Conservation (phyloP, 2,888 invertebrate species). For the Luffia ferchaultella region DNA sequence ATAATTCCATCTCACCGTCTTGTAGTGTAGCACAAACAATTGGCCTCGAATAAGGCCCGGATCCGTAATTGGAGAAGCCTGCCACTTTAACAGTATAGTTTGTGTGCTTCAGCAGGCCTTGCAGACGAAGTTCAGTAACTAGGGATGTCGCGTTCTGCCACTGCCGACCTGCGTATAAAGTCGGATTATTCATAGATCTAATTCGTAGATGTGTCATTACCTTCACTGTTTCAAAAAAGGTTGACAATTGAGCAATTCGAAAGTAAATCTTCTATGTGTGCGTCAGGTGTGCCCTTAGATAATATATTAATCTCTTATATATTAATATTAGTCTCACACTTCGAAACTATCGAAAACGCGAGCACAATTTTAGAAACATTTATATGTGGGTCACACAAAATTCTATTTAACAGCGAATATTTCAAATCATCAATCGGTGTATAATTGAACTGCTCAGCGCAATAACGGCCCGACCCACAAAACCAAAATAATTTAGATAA, state of each 20-base stretch:
- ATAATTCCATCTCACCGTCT: conserved; percentile 69
- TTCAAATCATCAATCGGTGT: too few relatives aligned
- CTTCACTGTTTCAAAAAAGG: too few relatives aligned
- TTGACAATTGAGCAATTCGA: background rate
- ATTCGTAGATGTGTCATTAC: too few relatives aligned
- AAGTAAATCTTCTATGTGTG: background rate
- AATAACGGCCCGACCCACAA: too few relatives aligned
- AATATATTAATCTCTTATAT: background rate
- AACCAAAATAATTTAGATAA: too few relatives aligned
- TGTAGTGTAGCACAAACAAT: conserved; percentile 85
- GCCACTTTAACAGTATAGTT: conserved; percentile 89
- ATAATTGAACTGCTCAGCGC: too few relatives aligned
- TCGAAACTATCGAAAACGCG: too few relatives aligned
- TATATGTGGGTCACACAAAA: too few relatives aligned
- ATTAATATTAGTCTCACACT: too few relatives aligned
- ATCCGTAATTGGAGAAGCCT: conserved; percentile 86
- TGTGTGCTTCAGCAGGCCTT: conserved; percentile 81
- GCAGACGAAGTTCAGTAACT: conserved; percentile 78
- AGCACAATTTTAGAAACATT: too few relatives aligned
- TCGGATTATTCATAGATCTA: background rate
- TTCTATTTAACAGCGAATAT: too few relatives aligned
- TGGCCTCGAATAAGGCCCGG: conserved; percentile 79
- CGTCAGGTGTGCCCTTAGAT: background rate
- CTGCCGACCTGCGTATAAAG: conserved; percentile 36
- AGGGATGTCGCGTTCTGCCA: conserved; percentile 68